phyloP scores from a whole-genome alignment of 2,113 vertebrate species.

The Arothron firmamentum region DNA sequence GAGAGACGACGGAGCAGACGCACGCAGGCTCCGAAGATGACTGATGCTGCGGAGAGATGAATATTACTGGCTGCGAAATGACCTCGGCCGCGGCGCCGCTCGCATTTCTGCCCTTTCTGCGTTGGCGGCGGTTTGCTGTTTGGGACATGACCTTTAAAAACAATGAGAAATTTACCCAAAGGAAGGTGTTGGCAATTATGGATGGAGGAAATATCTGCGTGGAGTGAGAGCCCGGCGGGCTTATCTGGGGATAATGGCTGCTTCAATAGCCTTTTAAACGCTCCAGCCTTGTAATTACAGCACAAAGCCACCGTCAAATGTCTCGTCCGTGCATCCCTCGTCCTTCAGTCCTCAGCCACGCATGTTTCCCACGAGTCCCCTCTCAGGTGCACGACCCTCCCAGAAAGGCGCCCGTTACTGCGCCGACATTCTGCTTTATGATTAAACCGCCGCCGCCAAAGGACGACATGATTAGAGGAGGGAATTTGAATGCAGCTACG shows the following conservation, averaged over 20 bases:
- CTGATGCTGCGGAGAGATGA: conserved; percentile 10
- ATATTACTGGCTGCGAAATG: conserved; percentile 38
- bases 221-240: conserved; percentile 31
- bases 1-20: conserved; percentile 19
- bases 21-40: conserved; percentile 21
- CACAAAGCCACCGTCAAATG: conserved; percentile 28
- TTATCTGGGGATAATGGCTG: conserved; percentile 34
- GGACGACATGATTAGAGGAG: conserved; percentile 16
- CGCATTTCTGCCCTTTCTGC: conserved; percentile 55
- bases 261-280: conserved; percentile 23
- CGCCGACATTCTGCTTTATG: conserved; percentile 7
- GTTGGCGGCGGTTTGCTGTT: conserved; percentile 50
- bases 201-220: conserved; percentile 36
- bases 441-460: conserved; percentile 23
- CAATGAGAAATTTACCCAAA: conserved; percentile 65
- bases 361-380: not conserved
- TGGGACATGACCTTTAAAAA: conserved; percentile 65
- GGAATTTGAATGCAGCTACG: conserved; percentile 11
- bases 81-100: conserved; percentile 42
- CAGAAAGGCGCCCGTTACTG: not conserved
- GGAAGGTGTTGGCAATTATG: conserved; percentile 48
- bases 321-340: conserved; percentile 1
- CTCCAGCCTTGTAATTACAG: conserved; percentile 34
- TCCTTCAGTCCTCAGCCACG: conserved; percentile 10
- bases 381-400: conserved; percentile 4